Evolutionary conservation across 1,140 invertebrate genomes (phyloP).

Genomic region (Drosophila carrolli): DNA sequence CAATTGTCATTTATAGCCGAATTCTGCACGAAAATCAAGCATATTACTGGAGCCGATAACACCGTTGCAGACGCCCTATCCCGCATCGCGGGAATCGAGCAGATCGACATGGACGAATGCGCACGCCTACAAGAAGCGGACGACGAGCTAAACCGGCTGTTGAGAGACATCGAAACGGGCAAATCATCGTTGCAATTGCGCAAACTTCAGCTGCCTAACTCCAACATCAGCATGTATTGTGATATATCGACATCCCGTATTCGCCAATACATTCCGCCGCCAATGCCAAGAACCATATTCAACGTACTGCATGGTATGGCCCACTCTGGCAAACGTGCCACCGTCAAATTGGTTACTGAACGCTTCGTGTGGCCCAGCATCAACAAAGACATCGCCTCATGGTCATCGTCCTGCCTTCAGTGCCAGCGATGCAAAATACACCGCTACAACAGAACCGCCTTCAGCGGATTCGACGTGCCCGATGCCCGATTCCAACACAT

Average conservation of each 20-base stretch:
- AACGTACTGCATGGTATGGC: neutral
- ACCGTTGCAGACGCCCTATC: neutral
- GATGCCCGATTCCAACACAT: no score
- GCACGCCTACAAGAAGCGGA: neutral
- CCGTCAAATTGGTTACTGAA: neutral
- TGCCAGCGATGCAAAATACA: neutral
- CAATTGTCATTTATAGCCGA: no score
- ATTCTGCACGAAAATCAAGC: no score
- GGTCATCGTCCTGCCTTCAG: neutral
- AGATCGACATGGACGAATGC: neutral
- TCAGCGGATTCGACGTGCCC: neutral
- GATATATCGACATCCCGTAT: neutral
- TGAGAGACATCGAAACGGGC: neutral
- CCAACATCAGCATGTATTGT: neutral
- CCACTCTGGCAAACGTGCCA: neutral
- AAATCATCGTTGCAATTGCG: conserved; percentile 3
- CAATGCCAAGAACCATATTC: neutral
- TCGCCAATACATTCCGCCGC: neutral
- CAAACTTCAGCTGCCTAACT: neutral
- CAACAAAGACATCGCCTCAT: neutral
- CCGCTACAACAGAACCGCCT: neutral
- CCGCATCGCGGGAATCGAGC: neutral
- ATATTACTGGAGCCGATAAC: neutral
- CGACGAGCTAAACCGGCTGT: neutral
- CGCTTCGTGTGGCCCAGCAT: neutral